Evolutionary conservation across 2,797 vertebrate genomes (phyloP).

Genomic region (Zenarchopterus dispar): DNA sequence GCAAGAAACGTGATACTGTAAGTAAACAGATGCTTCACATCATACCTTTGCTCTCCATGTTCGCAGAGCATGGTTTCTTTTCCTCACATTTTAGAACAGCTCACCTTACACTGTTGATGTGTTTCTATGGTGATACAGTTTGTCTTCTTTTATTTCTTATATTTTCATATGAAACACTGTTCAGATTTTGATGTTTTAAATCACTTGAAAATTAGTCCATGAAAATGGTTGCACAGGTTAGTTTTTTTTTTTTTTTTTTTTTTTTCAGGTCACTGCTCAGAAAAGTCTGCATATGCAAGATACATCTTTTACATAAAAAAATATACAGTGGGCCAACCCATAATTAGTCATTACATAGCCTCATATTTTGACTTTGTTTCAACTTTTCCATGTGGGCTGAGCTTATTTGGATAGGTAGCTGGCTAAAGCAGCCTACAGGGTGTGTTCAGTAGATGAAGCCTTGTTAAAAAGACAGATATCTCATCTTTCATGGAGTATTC

Average conservation of each 20-base stretch:
- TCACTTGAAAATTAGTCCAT: background rate
- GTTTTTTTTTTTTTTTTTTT: background rate
- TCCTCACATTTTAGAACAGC: slow-evolving; percentile 52
- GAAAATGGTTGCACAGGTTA: background rate
- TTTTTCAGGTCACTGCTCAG: background rate
- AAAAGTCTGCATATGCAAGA: background rate
- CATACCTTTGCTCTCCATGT: slow-evolving; percentile 51
- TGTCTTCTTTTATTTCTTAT: slow-evolving; percentile 7
- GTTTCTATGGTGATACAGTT: slow-evolving; percentile 79
- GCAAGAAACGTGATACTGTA: slow-evolving; percentile 33
- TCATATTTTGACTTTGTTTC: background rate
- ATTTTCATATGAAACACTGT: slow-evolving; percentile 40
- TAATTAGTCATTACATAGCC: slow-evolving; percentile 8
- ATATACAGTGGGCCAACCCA: background rate
- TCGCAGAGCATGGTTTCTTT: slow-evolving; percentile 62
- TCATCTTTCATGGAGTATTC: slow-evolving; percentile 34
- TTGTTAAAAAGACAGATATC: slow-evolving; percentile 67
- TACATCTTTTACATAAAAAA: background rate
- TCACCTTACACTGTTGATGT: slow-evolving; percentile 73
- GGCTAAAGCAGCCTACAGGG: slow-evolving; percentile 50
- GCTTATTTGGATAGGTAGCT: slow-evolving; percentile 53
- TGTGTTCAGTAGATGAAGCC: slow-evolving; percentile 65
- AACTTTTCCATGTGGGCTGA: slow-evolving; percentile 19
- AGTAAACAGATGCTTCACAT: slow-evolving; percentile 35
- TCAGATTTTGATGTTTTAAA: slow-evolving; percentile 22